Conservation (phyloP, 2,113 vertebrate species). For the Nesoenas mayeri region DNA sequence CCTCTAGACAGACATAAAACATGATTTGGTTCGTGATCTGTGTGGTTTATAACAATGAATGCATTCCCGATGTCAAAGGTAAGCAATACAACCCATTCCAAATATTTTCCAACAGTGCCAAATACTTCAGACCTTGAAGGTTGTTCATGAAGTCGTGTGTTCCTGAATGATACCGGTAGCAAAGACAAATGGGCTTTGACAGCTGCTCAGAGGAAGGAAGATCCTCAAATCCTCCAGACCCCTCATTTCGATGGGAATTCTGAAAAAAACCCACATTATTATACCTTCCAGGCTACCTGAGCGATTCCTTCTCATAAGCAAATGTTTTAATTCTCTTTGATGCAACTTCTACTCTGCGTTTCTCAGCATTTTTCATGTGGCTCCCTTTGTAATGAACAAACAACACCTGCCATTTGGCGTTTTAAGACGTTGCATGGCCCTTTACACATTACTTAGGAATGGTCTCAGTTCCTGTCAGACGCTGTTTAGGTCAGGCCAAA, state of each 20-base stretch:
- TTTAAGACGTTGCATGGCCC: not conserved
- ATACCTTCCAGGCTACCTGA: not conserved
- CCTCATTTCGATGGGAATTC: not conserved
- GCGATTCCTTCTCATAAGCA: not conserved
- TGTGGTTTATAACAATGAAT: not conserved
- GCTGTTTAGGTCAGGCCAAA: not conserved
- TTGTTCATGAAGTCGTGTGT: not conserved
- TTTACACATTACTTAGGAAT: not conserved
- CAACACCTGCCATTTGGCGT: not conserved
- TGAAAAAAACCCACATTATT: not conserved
- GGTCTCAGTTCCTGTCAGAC: not conserved
- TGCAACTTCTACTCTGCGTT: accelerated
- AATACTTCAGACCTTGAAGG: not conserved
- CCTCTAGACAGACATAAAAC: not conserved
- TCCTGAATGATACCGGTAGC: not conserved
- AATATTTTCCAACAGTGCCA: not conserved
- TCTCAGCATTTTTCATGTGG: not conserved
- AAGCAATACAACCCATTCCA: not conserved
- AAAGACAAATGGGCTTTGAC: not conserved
- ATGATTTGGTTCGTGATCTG: not conserved
- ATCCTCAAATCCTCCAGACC: not conserved
- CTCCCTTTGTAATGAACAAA: not conserved
- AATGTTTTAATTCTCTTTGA: not conserved
- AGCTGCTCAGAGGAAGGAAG: not conserved
- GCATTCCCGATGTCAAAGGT: not conserved